Evolutionary conservation across 2,797 vertebrate genomes (phyloP).

Genomic region (Aeoliscus strigatus): DNA sequence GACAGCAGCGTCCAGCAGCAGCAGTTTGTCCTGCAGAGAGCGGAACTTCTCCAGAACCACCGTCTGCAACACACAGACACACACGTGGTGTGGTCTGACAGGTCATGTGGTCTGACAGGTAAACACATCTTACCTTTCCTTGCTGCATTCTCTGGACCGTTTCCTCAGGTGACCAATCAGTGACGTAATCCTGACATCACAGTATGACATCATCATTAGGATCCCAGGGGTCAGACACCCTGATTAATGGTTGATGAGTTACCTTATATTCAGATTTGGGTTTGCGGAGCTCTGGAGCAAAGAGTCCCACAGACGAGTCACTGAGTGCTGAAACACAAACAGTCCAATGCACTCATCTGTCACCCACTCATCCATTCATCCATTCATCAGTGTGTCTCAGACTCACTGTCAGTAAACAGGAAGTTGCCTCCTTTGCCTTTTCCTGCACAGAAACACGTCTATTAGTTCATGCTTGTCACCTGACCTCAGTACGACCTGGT

Average conservation of each 20-base stretch:
- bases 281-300: slow-evolving; percentile 85
- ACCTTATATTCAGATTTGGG: slow-evolving; percentile 91
- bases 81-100: background rate
- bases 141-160: slow-evolving; percentile 84
- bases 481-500: background rate
- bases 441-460: slow-evolving; percentile 62
- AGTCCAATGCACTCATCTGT: background rate
- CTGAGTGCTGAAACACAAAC: slow-evolving; percentile 70
- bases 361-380: background rate
- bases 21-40: slow-evolving; percentile 88
- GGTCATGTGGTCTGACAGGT: background rate
- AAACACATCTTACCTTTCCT: slow-evolving; percentile 80
- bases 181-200: slow-evolving; percentile 80
- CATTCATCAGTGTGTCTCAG: background rate
- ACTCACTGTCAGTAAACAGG: slow-evolving; percentile 79
- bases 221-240: background rate
- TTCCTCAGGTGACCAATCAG: slow-evolving; percentile 85
- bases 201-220: slow-evolving; percentile 21
- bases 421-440: slow-evolving; percentile 79
- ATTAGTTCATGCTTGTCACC: background rate
- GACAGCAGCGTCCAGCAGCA: slow-evolving; percentile 86
- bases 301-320: slow-evolving; percentile 75
- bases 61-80: slow-evolving; percentile 18
- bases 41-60: slow-evolving; percentile 87
- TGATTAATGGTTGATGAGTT: slow-evolving; percentile 4